Percentiles rank a stretch among this genome's conserved stretches.
Evolutionary conservation across 2,113 vertebrate species (phyloP).

Genomic region (Callipepla californica): DNA sequence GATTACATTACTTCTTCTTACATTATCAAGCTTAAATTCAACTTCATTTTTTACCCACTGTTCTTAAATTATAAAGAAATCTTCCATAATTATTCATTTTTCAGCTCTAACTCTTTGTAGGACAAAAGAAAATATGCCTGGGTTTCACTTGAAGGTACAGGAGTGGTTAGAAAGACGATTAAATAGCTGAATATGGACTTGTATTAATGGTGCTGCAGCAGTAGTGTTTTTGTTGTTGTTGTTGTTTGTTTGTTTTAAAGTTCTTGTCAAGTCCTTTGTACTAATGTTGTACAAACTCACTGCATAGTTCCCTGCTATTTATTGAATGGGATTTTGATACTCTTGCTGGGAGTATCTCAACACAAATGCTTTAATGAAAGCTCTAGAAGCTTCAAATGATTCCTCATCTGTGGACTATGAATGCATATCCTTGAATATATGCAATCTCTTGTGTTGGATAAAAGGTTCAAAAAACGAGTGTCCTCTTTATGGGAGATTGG

Average conservation of each 20-base stretch:
- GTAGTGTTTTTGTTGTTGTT: not conserved
- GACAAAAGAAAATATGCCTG: not conserved
- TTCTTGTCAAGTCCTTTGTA: no score
- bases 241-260: not conserved
- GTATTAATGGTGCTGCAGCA: not conserved
- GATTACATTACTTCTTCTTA: not conserved
- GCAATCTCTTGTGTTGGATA: not conserved
- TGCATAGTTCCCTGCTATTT: not conserved
- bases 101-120: not conserved
- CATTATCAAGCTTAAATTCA: not conserved
- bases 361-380: not conserved
- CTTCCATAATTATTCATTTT: not conserved
- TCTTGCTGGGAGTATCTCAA: not conserved
- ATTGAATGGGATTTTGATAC: not conserved
- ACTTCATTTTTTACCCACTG: not conserved
- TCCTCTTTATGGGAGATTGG: not conserved
- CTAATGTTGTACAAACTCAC: not conserved
- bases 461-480: not conserved
- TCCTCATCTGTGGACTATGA: not conserved
- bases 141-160: not conserved
- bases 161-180: not conserved
- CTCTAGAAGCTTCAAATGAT: not conserved
- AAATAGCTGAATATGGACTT: not conserved
- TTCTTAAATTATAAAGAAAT: not conserved
- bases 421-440: not conserved